These are phyloP conservation scores for Pyralis farinalis DNA, from an alignment of 2,888 invertebrate species.

Conservation along the genomic window DNA sequence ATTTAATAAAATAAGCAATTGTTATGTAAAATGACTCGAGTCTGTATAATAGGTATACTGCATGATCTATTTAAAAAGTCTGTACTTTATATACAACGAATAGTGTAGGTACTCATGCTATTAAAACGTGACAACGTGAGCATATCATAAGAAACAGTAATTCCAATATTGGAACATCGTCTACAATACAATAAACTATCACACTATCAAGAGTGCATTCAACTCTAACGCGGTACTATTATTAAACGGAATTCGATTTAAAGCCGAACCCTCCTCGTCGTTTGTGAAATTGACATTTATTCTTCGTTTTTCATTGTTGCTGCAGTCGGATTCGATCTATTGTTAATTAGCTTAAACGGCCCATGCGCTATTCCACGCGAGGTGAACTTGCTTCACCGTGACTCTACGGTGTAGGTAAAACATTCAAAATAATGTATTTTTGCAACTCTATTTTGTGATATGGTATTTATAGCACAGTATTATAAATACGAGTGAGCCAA, in stretches of 20 bases:
- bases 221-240: slow-evolving; percentile 76
- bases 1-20: no score
- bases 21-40: no score
- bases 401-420: neutral
- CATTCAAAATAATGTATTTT: neutral
- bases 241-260: slow-evolving; percentile 80
- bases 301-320: slow-evolving; percentile 80
- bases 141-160: slow-evolving; percentile 17
- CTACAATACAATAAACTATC: slow-evolving; percentile 72
- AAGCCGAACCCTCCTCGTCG: slow-evolving; percentile 78
- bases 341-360: slow-evolving; percentile 79
- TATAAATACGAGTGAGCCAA: no score
- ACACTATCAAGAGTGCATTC: slow-evolving; percentile 74
- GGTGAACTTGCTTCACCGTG: slow-evolving; percentile 32
- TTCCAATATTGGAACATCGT: slow-evolving; percentile 36
- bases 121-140: no score
- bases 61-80: no score
- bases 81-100: no score
- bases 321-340: slow-evolving; percentile 76
- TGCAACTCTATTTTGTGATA: neutral
- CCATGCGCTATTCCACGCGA: slow-evolving; percentile 60
- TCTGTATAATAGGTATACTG: no score
- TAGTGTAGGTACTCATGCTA: neutral
- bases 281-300: slow-evolving; percentile 81
- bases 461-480: no score